Evolutionary conservation across 2,888 invertebrate species (phyloP), one percentile per base, ranked within the genome.

Genomic region (Seira sanloemensis): DNA sequence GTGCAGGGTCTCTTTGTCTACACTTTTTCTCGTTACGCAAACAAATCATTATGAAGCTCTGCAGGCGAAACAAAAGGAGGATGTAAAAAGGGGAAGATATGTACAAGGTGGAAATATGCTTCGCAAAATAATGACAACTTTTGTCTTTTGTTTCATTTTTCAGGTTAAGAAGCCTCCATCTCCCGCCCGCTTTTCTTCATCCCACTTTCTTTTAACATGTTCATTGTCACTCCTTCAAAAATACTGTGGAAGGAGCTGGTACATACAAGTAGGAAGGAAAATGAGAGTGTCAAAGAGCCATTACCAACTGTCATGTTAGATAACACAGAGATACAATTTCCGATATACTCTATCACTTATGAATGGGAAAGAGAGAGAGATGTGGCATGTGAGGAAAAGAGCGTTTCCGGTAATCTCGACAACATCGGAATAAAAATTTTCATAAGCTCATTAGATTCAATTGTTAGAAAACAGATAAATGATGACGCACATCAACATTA

Each of bases 271-370:
- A 27, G 19, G 4, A 68, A 23, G 9, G 37, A 46, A 46, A 71
- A 71, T 18, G 71, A 26, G 2, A 23, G 18, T 46, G 71, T 71
- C 71, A 71, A 71, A 71, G 46, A 71, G 46, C 71, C 71, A 71
- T 71, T 71, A 71, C 18, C 46, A 23, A 19, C 71, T 18, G 71
- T 71, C 46, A 37, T 71, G 4, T 46, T 37, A 27, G n/a, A 18
- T 68, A 58, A n/a, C 9, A n/a, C n/a, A n/a, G n/a, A n/a, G n/a
- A n/a, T n/a, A n/a, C n/a, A n/a, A n/a, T n/a, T n/a, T n/a, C n/a
- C n/a, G n/a, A n/a, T n/a, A n/a, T n/a, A n/a, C n/a, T n/a, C n/a
- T n/a, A n/a, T n/a, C n/a, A n/a, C n/a, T n/a, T n/a, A n/a, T n/a
- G n/a, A n/a, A n/a, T n/a, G n/a, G n/a, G n/a, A n/a, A n/a, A n/a